These are phyloP conservation scores for Empidonax traillii DNA, from an alignment of 2,113 vertebrate species.

Conservation along the genomic window DNA sequence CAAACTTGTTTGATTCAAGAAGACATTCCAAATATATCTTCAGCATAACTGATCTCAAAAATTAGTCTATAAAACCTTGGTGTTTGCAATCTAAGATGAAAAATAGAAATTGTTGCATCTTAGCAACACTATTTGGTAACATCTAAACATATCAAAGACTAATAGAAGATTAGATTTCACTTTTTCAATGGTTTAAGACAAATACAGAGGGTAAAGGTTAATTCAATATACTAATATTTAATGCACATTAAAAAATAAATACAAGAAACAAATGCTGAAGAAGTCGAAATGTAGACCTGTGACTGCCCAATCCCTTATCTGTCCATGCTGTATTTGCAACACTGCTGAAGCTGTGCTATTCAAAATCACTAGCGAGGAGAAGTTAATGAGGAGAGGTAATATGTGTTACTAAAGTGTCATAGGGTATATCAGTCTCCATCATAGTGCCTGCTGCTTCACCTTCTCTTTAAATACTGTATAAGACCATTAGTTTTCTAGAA, in stretches of 20 bases:
- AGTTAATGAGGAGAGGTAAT: background rate
- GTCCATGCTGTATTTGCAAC: background rate
- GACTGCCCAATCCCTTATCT: background rate
- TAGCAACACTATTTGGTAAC: background rate
- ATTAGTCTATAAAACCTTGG: background rate
- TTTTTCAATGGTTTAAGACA: constrained; percentile 40
- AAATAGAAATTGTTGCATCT: constrained; percentile 15
- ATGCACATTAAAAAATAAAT: background rate
- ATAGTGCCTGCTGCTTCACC: background rate
- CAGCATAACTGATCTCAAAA: background rate
- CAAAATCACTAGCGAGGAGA: background rate
- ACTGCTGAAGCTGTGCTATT: background rate
- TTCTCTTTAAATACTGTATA: background rate
- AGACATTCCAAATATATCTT: background rate
- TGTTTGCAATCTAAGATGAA: background rate
- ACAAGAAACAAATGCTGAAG: background rate
- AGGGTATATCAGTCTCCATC: background rate
- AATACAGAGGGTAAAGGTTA: background rate
- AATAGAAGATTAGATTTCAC: constrained; percentile 17
- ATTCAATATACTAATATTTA: background rate
- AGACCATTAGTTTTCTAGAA: background rate
- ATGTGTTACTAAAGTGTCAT: background rate
- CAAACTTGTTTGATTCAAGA: background rate
- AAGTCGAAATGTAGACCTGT: background rate
- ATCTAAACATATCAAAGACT: background rate